These are phyloP conservation scores for Limnephilus rhombicus DNA, from an alignment of 2,888 invertebrate species.

Conservation along the genomic window DNA sequence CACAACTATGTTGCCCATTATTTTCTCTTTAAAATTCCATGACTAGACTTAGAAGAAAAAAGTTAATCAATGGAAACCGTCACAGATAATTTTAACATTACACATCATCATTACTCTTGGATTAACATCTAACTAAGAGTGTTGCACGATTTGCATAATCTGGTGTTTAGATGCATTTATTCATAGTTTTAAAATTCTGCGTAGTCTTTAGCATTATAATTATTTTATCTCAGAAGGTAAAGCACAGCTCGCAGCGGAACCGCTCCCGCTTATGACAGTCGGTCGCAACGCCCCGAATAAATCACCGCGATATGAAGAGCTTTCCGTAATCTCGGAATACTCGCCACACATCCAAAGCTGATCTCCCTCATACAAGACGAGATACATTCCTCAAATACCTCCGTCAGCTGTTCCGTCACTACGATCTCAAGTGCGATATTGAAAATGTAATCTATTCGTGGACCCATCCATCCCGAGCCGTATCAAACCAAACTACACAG, in stretches of 20 bases:
- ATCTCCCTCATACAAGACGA: constrained; percentile 10
- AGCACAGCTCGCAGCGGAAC: constrained; percentile 15
- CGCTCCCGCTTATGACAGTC: constrained; percentile 28
- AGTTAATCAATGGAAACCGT: too few relatives aligned
- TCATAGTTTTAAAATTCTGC: too few relatives aligned
- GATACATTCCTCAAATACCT: constrained; percentile 35
- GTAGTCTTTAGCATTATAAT: too few relatives aligned
- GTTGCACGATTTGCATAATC: too few relatives aligned
- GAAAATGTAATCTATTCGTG: constrained; percentile 5
- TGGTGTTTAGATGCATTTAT: too few relatives aligned
- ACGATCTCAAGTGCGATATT: constrained; percentile 18
- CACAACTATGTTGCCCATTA: too few relatives aligned
- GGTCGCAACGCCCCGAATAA: neutral
- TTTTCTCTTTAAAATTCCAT: too few relatives aligned
- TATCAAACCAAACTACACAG: constrained; percentile 5
- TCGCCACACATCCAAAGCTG: constrained; percentile 19
- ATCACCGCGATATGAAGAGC: constrained; percentile 44
- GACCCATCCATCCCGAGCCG: constrained; percentile 10
- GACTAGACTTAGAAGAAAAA: too few relatives aligned
- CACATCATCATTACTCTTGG: too few relatives aligned
- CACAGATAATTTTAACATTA: too few relatives aligned
- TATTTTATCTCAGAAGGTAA: neutral
- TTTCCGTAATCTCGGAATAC: constrained; percentile 33
- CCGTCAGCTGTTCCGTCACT: constrained; percentile 19
- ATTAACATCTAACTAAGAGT: too few relatives aligned